Percentiles rank a stretch among this genome's conserved stretches.
Evolutionary conservation across 2,888 invertebrate species (phyloP).

Genomic region (Prenolepis imparis): DNA sequence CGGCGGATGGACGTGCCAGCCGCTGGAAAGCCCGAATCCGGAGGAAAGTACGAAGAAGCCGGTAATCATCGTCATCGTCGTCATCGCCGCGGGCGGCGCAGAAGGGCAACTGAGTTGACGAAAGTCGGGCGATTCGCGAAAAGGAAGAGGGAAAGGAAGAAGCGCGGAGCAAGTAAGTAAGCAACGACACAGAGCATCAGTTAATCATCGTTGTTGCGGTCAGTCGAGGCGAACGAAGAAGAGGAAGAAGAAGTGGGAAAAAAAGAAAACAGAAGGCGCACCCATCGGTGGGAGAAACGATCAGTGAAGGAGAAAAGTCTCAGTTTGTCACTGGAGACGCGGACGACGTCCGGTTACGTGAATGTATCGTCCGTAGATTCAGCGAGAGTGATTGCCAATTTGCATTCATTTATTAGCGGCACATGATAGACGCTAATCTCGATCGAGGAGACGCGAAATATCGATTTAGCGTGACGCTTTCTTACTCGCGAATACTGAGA

Average conservation of each 20-base stretch:
- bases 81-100: slow-evolving; percentile 60
- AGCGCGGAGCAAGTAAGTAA: slow-evolving; percentile 45
- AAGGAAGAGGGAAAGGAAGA: slow-evolving; percentile 70
- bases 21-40: slow-evolving; percentile 75
- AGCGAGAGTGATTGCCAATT: slow-evolving; percentile 4
- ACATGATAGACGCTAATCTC: slow-evolving; percentile 1
- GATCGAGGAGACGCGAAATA: background rate
- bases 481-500: slow-evolving; percentile 15
- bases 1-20: slow-evolving; percentile 80
- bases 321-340: slow-evolving; percentile 10
- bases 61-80: slow-evolving; percentile 62
- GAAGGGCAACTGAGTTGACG: slow-evolving; percentile 67
- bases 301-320: slow-evolving; percentile 26
- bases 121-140: slow-evolving; percentile 66
- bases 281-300: slow-evolving; percentile 23
- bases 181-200: slow-evolving; percentile 13
- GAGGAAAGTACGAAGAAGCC: slow-evolving; percentile 72
- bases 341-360: slow-evolving; percentile 21
- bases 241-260: slow-evolving; percentile 39
- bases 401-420: slow-evolving; percentile 25
- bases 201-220: slow-evolving; percentile 29
- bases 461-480: background rate
- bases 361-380: slow-evolving; percentile 4
- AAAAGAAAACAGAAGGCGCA: slow-evolving; percentile 16
- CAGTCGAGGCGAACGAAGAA: background rate